These are phyloP conservation scores for Misgurnus mizolepis DNA, from an alignment of 2,113 vertebrate genomes.

Conservation along the genomic window DNA sequence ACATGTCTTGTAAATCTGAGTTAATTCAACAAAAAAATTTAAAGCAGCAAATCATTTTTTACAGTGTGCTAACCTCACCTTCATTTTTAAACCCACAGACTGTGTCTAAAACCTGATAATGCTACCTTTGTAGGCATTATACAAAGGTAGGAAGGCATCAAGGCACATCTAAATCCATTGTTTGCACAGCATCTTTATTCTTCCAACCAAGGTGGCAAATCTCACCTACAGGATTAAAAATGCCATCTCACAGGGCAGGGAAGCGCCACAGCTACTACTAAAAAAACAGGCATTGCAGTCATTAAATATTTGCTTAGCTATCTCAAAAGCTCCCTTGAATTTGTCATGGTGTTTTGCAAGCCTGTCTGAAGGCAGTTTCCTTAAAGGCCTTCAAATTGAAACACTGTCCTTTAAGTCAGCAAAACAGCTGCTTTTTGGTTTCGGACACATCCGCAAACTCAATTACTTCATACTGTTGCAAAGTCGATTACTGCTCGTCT, in stretches of 20 bases:
- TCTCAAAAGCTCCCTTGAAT: no score
- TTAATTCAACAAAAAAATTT: no score
- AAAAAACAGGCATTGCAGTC: neutral
- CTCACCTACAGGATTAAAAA: no score
- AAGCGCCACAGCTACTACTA: no score
- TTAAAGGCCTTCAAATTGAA: neutral
- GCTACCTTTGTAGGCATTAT: no score
- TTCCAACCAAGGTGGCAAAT: neutral
- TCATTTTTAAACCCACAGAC: neutral
- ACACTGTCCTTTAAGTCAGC: no score
- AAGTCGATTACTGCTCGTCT: slow-evolving; percentile 1
- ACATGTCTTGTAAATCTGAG: no score
- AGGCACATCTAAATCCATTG: neutral
- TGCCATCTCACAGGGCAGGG: no score
- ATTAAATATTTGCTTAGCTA: neutral
- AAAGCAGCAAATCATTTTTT: no score
- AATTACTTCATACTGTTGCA: neutral
- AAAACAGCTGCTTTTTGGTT: neutral
- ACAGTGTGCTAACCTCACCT: neutral
- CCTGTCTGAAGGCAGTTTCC: no score
- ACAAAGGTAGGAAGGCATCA: neutral
- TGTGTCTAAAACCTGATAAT: neutral
- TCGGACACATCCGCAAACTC: neutral
- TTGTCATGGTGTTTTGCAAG: no score
- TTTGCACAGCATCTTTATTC: neutral